Evolutionary conservation across 2,113 vertebrate genomes (phyloP), one percentile per base, ranked within the genome.

Genomic region (Sinosuthora webbiana): DNA sequence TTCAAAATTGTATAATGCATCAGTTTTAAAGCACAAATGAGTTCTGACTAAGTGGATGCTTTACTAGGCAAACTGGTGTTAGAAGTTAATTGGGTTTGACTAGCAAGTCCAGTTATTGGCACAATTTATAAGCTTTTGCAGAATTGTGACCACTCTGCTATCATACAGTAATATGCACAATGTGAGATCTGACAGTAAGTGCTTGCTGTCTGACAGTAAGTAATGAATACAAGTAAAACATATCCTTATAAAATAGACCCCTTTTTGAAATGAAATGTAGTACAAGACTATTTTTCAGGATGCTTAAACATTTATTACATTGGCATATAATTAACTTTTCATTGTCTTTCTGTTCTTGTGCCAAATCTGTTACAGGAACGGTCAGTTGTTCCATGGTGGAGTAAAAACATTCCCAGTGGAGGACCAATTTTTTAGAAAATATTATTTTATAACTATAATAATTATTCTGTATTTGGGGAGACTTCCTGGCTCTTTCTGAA

Each of bases 1-100:
- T 93, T 94, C 28, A 81, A 87, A 94, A 89, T 67, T 70, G 35
- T 86, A 37, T 18, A 64, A 64, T 78, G 20, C 37, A 35, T 96
- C 90, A 93, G 15, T 93, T 97, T 93, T 84, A 95, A 77, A 93
- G 14, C 59, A 45, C 75, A 96, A 96, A 97, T 95, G 85, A 79
- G 62, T 94, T 96, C 79, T 96, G 95, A 96, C 90, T 87, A 94
- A 93, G 85, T 94, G 83, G 83, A 89, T 87, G 85, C 88, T 94
- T 97, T 96, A 92, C 63, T 93, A 90, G 91, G 93, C 83, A 95
- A 97, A 95, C 90, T 94, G 93, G 96, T 97, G 86, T 82, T 96
- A 85, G 93, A 97, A 97, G 96, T 94, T 97, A 97, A 96, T 96
- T 97, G 82, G 92, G 92, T 96, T 96, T 97, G 93, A 97, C 97